A percentile compares a stretch with the other conserved stretches of the same genome.
Evolutionary conservation across 2,113 vertebrate genomes (phyloP).

Genomic region (Machaerirhynchus nigripectus): DNA sequence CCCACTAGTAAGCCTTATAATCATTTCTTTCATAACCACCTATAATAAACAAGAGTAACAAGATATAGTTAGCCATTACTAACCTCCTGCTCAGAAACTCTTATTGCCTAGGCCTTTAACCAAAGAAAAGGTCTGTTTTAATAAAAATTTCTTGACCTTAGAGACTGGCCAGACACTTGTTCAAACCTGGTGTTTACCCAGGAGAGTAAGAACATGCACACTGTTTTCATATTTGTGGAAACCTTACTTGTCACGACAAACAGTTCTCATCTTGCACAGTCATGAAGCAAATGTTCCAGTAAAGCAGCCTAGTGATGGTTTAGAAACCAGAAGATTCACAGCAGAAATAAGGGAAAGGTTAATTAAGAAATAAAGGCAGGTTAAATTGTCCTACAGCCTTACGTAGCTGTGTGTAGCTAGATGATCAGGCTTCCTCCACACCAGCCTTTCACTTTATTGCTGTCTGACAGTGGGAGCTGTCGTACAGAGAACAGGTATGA

Average conservation of each 20-base stretch:
- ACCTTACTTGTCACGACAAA: not conserved
- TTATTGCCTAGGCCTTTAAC: not conserved
- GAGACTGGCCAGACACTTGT: not conserved
- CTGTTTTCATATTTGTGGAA: not conserved
- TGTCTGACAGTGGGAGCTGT: not conserved
- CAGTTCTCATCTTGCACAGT: not conserved
- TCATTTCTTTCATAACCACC: not conserved
- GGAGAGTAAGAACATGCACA: not conserved
- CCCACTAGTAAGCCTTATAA: not conserved
- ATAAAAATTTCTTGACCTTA: not conserved
- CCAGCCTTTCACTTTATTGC: not conserved
- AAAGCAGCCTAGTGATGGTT: not conserved
- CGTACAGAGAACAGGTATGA: accelerated
- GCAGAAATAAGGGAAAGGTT: not conserved
- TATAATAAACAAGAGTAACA: not conserved
- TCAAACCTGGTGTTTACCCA: not conserved
- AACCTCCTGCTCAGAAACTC: not conserved
- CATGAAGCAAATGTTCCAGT: not conserved
- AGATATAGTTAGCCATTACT: not conserved
- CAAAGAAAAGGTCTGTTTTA: not conserved
- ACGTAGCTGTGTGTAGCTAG: not conserved
- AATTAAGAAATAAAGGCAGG: not conserved
- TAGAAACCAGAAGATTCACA: not conserved
- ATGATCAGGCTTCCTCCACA: not conserved
- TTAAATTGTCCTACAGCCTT: not conserved